Conservation (phyloP, 2,888 invertebrate genomes). For the Erebia aethiops region DNA sequence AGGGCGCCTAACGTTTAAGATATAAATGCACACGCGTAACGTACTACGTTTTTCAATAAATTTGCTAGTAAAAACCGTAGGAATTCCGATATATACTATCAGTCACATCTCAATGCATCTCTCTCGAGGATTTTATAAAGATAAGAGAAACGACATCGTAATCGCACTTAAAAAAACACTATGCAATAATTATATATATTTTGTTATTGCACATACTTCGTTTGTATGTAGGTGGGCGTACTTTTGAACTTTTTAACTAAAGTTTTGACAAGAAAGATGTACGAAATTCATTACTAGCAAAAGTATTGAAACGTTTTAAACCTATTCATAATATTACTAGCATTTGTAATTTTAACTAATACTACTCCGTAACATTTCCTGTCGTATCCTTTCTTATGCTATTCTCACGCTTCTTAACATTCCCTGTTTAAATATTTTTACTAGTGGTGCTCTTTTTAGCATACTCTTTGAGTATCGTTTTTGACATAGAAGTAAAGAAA, state of each 20-base stretch:
- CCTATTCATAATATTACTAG: conserved; percentile 10
- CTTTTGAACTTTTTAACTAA: background rate
- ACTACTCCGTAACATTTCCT: conserved; percentile 1
- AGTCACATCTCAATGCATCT: background rate
- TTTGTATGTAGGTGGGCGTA: background rate
- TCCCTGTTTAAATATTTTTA: conserved; percentile 7
- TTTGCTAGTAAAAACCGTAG: background rate
- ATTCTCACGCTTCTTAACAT: background rate
- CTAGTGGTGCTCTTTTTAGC: background rate
- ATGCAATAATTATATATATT: background rate
- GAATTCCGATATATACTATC: background rate
- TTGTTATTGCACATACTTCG: background rate
- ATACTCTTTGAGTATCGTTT: background rate
- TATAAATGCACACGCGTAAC: background rate
- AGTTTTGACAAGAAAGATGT: background rate
- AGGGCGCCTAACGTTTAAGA: background rate
- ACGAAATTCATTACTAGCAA: background rate
- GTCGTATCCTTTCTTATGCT: background rate
- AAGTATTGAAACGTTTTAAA: background rate
- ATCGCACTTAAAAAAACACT: background rate
- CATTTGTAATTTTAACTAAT: background rate
- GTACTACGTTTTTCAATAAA: conserved; percentile 11
- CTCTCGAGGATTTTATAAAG: background rate
- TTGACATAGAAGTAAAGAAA: too few species aligned
- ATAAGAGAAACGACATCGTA: background rate